Evolutionary conservation across 1,140 invertebrate species (phyloP), one percentile per base, ranked within the genome.

Genomic region (Hylaeus volcanicus): DNA sequence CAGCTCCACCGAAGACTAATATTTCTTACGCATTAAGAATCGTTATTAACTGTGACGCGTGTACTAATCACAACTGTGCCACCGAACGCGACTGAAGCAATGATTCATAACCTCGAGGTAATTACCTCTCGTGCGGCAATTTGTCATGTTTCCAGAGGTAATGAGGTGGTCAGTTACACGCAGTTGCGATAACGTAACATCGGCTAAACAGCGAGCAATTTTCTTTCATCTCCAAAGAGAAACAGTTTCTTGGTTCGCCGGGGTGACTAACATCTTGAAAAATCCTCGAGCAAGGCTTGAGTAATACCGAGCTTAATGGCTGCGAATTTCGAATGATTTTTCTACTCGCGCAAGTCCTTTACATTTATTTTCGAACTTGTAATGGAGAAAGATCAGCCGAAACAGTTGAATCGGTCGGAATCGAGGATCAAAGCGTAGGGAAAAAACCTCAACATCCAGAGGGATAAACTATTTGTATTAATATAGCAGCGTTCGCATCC

Each of bases 121-220:
- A 74, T 79, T 74, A 79, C 39, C 61, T 61, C 15, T 41, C 37
- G 48, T 12, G 26, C 53, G 61, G 70, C 15, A 26, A 65, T 79
- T 74, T 12, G 77, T 79, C 77, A 74, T 51, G 61, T 58, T 56
- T 39, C 61, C 53, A 11, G n/a, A 9, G 77, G 77, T 74, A 79
- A 74, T 58, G 71, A 74, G 77, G 61, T 74, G 51, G 61, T 65
- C 69, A 55, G 43, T 39, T 79, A 15, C 48, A 37, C 41, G n/a
- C 41, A 51, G 45, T 73, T 39, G 51, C 5, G 69, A 55, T 53
- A 12, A 6, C n/a, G 26, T 26, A 60, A 12, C 14, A 8, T 12
- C 53, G 48, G n/a, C 48, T 61, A 15, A 74, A 43, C n/a, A n/a
- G 1, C 43, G 1, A 12, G 12, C n/a, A 12, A 48, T 65, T 55